phyloP scores from a whole-genome alignment of 2,888 invertebrate species.

The Meiosimyza platycephala region DNA sequence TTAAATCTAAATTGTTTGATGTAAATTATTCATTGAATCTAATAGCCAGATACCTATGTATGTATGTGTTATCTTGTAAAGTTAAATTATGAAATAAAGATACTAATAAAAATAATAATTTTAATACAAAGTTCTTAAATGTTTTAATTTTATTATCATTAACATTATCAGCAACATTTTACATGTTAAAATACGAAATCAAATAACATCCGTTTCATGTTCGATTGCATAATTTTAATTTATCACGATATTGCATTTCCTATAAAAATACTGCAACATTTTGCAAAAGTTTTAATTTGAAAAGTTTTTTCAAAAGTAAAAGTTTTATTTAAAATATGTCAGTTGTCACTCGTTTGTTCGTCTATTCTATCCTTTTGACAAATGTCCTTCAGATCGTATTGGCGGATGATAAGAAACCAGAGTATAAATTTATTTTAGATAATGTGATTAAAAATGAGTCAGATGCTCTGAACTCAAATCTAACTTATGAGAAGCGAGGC shows the following conservation, averaged over 20 bases:
- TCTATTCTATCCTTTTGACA: constrained; percentile 18
- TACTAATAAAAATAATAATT: constrained; percentile 14
- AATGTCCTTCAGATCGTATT: background rate
- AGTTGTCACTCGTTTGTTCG: background rate
- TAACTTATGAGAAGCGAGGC: constrained; percentile 47
- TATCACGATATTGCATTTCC: background rate
- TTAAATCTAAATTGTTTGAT: no score
- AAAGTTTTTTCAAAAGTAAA: no score
- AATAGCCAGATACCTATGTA: background rate
- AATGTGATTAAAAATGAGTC: constrained; percentile 46
- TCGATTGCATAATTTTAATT: constrained; percentile 32
- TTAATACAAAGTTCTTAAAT: background rate
- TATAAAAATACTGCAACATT: background rate
- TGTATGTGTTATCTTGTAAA: constrained; percentile 4
- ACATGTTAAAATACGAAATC: no score
- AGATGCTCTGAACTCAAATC: constrained; percentile 43
- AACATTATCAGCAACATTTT: no score
- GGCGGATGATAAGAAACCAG: constrained; percentile 38
- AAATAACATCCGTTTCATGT: constrained; percentile 39
- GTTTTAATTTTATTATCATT: no score
- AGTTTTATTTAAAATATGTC: background rate
- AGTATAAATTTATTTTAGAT: constrained; percentile 43
- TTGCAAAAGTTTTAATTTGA: background rate
- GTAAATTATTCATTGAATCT: no score
- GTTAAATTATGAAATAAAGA: background rate